A percentile compares a stretch with the other conserved stretches of the same genome.
These are phyloP conservation scores for Allolobophora icterica DNA, from an alignment of 2,888 invertebrate species.

Conservation along the genomic window DNA sequence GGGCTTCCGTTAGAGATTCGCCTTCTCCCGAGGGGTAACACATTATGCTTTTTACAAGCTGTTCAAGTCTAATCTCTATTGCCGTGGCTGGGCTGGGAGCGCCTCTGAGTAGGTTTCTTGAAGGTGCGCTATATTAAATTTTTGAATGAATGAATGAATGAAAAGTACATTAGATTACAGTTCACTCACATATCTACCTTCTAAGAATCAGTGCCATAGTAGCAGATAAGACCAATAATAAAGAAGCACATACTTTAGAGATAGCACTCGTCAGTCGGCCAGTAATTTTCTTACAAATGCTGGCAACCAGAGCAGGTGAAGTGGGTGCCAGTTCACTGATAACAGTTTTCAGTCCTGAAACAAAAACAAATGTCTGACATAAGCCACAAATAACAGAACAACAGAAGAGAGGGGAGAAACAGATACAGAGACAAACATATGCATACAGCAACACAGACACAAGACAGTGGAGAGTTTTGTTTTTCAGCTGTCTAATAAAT, in stretches of 20 bases:
- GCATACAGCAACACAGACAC: too few relatives aligned
- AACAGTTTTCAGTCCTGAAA: conserved; percentile 85
- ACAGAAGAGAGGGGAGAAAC: background rate
- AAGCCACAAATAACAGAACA: background rate
- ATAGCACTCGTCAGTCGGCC: conserved; percentile 71
- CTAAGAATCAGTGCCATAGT: background rate
- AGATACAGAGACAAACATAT: background rate
- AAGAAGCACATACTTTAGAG: conserved; percentile 63
- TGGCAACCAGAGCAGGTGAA: conserved; percentile 82
- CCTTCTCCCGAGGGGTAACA: too few relatives aligned
- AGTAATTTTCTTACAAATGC: conserved; percentile 88
- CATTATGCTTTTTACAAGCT: too few relatives aligned
- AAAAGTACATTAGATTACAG: background rate
- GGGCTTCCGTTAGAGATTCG: too few relatives aligned
- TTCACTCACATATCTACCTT: conserved; percentile 23
- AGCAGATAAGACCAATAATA: background rate
- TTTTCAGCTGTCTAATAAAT: too few relatives aligned
- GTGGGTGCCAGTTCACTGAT: conserved; percentile 92
- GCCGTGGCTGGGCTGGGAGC: too few relatives aligned
- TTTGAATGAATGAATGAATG: too few relatives aligned
- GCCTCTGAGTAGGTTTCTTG: too few relatives aligned
- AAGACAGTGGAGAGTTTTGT: too few relatives aligned
- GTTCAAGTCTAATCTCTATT: too few relatives aligned
- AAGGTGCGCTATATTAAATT: too few relatives aligned
- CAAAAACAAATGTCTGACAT: background rate